Evolutionary conservation across 2,888 invertebrate species (phyloP).

Genomic region (Andrena minutula): DNA sequence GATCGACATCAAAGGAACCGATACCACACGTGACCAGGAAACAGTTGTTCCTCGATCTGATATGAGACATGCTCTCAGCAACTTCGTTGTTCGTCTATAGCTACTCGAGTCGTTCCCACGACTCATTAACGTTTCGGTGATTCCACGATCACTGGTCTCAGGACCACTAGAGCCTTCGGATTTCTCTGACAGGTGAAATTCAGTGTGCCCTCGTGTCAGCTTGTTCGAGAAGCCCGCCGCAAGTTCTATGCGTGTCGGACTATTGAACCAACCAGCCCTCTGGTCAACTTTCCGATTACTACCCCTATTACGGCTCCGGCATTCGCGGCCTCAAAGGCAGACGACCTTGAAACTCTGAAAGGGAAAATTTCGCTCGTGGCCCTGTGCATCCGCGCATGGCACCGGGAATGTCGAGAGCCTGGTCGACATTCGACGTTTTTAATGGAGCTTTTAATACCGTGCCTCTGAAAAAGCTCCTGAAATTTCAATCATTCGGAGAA

Average conservation of each 20-base stretch:
- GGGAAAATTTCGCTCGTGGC: slow-evolving; percentile 26
- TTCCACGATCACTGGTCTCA: not conserved
- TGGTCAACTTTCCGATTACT: slow-evolving; percentile 40
- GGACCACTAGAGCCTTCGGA: not conserved
- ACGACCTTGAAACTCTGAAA: slow-evolving; percentile 54
- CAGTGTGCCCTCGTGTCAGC: slow-evolving; percentile 6
- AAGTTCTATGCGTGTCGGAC: slow-evolving; percentile 12
- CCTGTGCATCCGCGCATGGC: not conserved
- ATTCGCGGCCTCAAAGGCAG: slow-evolving; percentile 28
- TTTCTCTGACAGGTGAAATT: not conserved
- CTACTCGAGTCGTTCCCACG: not conserved
- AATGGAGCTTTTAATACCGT: not conserved
- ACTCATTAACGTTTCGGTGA: too few species aligned
- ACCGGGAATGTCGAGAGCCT: not conserved
- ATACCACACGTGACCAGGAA: not conserved
- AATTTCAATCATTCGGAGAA: too few species aligned
- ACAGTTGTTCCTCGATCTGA: not conserved
- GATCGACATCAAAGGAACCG: slow-evolving; percentile 29
- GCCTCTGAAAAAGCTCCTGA: not conserved
- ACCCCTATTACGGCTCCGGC: slow-evolving; percentile 11
- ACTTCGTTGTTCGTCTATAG: not conserved
- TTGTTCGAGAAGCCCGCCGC: not conserved
- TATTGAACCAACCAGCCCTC: slow-evolving; percentile 22
- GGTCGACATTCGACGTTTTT: not conserved
- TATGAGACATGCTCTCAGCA: not conserved